Evolutionary conservation across 2,888 invertebrate genomes (phyloP).

Genomic region (Ephialtes manifestator): DNA sequence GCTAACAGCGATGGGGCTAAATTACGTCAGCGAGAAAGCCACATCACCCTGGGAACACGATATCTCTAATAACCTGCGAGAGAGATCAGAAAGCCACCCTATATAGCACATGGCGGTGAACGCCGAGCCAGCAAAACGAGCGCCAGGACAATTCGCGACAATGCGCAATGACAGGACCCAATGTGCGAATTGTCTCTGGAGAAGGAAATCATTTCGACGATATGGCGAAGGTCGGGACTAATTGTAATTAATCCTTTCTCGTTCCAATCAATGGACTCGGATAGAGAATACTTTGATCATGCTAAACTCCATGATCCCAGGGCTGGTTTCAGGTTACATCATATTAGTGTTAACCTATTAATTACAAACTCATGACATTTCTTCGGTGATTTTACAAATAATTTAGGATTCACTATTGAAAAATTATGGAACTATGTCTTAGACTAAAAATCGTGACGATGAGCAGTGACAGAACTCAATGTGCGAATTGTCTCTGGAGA

Average conservation of each 20-base stretch:
- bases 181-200: conserved; percentile 3
- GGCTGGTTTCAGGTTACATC: no score
- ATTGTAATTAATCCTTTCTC: conserved; percentile 16
- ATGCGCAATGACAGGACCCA: neutral
- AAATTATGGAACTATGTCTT: no score
- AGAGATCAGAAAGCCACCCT: conserved; percentile 51
- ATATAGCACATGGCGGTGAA: neutral
- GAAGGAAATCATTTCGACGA: neutral
- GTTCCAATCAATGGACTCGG: neutral
- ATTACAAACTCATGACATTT: no score
- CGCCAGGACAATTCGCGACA: neutral
- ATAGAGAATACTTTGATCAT: neutral
- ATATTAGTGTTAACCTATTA: no score
- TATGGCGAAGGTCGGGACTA: neutral
- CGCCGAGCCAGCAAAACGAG: neutral
- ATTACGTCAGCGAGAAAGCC: conserved; percentile 74
- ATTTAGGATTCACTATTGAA: no score
- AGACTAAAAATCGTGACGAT: neutral
- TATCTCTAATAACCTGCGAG: conserved; percentile 75
- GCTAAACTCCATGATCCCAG: neutral
- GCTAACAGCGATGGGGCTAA: conserved; percentile 68
- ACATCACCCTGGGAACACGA: conserved; percentile 71
- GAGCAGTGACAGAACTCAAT: neutral
- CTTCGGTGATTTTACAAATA: no score
- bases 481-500: neutral